phyloP scores from a whole-genome alignment of 2,113 vertebrate species.

The Etia nguti region DNA sequence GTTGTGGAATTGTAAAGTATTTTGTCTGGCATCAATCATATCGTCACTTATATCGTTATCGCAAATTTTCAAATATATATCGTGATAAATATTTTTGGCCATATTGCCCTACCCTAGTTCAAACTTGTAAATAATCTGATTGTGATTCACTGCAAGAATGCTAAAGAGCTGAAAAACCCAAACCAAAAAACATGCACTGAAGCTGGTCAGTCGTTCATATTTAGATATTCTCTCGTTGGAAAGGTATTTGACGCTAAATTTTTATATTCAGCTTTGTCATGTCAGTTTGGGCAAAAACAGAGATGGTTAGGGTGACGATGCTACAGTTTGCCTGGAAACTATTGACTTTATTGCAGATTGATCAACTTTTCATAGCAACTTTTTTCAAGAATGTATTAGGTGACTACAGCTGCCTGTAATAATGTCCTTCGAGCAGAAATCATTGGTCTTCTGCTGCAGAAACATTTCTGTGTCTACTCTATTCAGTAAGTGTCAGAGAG shows the following conservation, averaged over 20 bases:
- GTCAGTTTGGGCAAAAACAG: background rate
- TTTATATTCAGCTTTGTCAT: background rate
- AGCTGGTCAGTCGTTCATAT: accelerated
- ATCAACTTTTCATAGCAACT: background rate
- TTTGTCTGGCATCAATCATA: no score
- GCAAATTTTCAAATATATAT: no score
- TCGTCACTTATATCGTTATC: no score
- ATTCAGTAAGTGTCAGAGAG: background rate
- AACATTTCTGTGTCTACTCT: background rate
- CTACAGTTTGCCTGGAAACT: background rate
- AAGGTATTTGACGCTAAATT: background rate
- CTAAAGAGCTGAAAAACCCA: accelerated
- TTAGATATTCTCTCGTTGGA: background rate
- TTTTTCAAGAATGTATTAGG: background rate
- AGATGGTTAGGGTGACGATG: background rate
- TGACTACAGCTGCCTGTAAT: background rate
- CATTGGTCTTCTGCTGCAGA: background rate
- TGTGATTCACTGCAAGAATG: accelerated
- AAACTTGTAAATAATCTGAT: background rate
- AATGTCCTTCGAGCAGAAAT: accelerated
- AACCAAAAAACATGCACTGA: background rate
- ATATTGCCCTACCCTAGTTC: no score
- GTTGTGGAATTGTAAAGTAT: no score
- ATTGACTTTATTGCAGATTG: no score
- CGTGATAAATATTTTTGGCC: no score